A percentile compares a stretch with the other conserved stretches of the same genome.
These are phyloP conservation scores for Sorex fumeus DNA, from an alignment of 2,113 vertebrate species.

Conservation along the genomic window DNA sequence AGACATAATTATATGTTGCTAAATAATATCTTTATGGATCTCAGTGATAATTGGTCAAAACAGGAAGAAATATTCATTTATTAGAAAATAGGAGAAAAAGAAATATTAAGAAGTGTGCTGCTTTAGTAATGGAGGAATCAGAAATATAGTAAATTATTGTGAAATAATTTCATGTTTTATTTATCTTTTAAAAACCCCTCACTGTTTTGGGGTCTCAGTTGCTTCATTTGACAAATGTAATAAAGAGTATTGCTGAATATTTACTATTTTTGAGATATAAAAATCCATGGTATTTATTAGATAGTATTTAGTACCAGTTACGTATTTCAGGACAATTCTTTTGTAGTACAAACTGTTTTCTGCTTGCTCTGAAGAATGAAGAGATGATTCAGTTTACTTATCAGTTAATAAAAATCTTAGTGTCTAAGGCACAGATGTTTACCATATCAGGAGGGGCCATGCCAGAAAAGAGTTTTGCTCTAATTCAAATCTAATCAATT, in stretches of 20 bases:
- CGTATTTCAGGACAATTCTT: slow-evolving; percentile 13
- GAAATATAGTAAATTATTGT: neutral
- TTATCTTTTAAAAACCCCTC: too few species aligned
- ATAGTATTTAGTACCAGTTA: neutral
- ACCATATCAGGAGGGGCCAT: neutral
- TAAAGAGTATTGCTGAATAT: neutral
- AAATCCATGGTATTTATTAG: neutral
- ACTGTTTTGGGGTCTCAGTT: neutral
- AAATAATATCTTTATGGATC: slow-evolving; percentile 38
- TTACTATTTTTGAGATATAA: neutral
- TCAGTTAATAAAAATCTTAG: slow-evolving; percentile 1
- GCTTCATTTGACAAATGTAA: neutral
- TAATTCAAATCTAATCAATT: slow-evolving; percentile 21
- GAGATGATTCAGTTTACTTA: neutral
- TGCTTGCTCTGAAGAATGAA: neutral
- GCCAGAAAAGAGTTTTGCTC: neutral
- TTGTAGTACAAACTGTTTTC: neutral
- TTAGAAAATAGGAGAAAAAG: neutral
- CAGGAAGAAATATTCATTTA: slow-evolving; percentile 30
- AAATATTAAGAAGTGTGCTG: slow-evolving; percentile 19
- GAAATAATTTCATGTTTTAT: too few species aligned
- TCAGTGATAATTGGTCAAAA: slow-evolving; percentile 35
- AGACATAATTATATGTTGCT: slow-evolving; percentile 52
- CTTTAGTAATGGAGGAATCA: neutral
- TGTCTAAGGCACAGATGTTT: too few species aligned